These are phyloP conservation scores for Ennomos quercinarius DNA, from an alignment of 2,888 invertebrate species.

Conservation along the genomic window DNA sequence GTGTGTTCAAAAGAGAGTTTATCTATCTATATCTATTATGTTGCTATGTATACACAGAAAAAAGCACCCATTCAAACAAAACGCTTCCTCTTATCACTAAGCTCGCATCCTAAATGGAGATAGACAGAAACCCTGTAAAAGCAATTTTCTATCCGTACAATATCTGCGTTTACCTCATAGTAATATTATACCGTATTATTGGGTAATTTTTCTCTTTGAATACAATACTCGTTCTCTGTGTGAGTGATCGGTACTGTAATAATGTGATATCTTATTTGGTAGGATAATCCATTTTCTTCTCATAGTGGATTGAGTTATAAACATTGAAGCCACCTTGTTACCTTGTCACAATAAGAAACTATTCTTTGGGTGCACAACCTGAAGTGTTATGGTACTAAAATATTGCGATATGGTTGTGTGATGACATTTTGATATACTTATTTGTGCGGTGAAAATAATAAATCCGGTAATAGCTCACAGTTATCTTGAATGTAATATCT, in stretches of 20 bases:
- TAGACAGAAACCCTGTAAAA: slow-evolving; percentile 53
- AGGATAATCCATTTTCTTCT: slow-evolving; percentile 27
- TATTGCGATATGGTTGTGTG: slow-evolving; percentile 4
- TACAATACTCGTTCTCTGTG: slow-evolving; percentile 30
- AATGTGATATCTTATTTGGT: slow-evolving; percentile 33
- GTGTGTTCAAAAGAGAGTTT: too few species aligned
- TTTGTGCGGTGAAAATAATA: too few species aligned
- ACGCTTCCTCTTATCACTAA: slow-evolving; percentile 9
- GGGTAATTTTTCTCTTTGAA: slow-evolving; percentile 37
- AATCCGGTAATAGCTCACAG: neutral
- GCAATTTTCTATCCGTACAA: slow-evolving; percentile 58
- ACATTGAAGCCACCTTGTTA: neutral
- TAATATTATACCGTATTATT: slow-evolving; percentile 46
- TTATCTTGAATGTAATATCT: neutral
- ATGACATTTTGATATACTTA: neutral
- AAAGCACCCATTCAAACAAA: too few species aligned
- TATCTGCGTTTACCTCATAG: slow-evolving; percentile 48
- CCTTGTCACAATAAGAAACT: neutral
- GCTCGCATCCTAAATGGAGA: slow-evolving; percentile 31
- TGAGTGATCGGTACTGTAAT: slow-evolving; percentile 32
- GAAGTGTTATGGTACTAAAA: neutral
- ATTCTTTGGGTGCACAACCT: neutral
- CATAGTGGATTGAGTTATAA: slow-evolving; percentile 21
- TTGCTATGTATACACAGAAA: too few species aligned
- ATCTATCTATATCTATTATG: too few species aligned